Conservation (phyloP, 2,797 vertebrate species). For the Meda fulgida region DNA sequence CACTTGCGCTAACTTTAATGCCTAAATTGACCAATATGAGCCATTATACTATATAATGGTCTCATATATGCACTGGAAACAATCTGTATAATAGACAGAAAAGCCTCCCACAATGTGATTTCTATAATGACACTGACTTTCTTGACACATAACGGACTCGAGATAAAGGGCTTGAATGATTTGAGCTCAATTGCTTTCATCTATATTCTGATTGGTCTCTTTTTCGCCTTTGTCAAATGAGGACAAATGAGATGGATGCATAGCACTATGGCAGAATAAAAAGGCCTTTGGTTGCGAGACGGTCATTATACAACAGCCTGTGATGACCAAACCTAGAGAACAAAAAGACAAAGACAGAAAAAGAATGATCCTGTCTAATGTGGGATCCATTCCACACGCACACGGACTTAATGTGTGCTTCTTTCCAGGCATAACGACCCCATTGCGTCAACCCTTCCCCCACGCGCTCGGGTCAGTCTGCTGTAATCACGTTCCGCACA, state of each 20-base stretch:
- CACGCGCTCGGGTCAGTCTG: slow-evolving; percentile 26
- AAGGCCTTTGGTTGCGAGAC: slow-evolving; percentile 16
- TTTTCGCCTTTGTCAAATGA: slow-evolving; percentile 33
- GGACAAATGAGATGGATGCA: slow-evolving; percentile 10
- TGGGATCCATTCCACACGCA: slow-evolving; percentile 66
- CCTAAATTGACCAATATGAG: neutral
- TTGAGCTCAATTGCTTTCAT: slow-evolving; percentile 49
- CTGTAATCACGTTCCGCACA: slow-evolving; percentile 10
- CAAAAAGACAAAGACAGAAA: slow-evolving; percentile 29
- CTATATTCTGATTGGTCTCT: slow-evolving; percentile 38
- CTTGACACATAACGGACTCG: slow-evolving; percentile 31
- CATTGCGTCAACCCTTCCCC: slow-evolving; percentile 43
- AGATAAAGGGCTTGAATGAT: slow-evolving; percentile 34
- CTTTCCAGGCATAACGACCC: slow-evolving; percentile 41
- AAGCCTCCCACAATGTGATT: slow-evolving; percentile 5
- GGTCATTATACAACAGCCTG: slow-evolving; percentile 18
- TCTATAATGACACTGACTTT: slow-evolving; percentile 14
- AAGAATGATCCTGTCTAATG: slow-evolving; percentile 22
- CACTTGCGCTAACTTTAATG: neutral
- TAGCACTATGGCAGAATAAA: slow-evolving; percentile 24
- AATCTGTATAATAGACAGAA: neutral
- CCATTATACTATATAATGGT: neutral
- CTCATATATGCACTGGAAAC: neutral
- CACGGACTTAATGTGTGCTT: slow-evolving; percentile 24
- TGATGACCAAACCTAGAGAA: slow-evolving; percentile 31